These are phyloP conservation scores for Pantherophis alleghaniensis DNA, from an alignment of 2,797 vertebrate genomes.

Conservation along the genomic window DNA sequence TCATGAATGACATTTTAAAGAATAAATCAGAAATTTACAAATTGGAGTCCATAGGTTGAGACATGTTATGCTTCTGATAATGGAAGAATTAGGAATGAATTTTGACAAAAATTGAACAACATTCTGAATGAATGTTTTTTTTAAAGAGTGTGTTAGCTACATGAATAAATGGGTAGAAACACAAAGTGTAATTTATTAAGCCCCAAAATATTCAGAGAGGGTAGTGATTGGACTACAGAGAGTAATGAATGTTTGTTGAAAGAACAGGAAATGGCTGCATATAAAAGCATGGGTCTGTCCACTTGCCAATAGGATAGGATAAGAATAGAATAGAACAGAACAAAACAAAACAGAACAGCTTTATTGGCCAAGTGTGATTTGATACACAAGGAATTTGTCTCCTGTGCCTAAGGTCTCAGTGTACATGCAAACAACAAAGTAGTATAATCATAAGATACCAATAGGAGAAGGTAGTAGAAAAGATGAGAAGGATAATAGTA, in stretches of 20 bases:
- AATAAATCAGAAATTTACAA: background rate
- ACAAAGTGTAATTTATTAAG: background rate
- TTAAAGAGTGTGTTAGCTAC: background rate
- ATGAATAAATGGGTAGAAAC: background rate
- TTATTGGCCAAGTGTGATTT: background rate
- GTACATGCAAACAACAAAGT: too few species aligned
- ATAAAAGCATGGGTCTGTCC: background rate
- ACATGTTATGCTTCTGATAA: background rate
- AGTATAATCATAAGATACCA: too few species aligned
- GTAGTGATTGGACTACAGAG: background rate
- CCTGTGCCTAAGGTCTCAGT: too few species aligned
- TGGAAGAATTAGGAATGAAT: background rate
- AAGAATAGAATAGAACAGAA: background rate
- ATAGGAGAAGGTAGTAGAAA: too few species aligned
- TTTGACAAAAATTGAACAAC: background rate
- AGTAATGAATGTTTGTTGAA: background rate
- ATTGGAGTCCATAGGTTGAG: background rate
- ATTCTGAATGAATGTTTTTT: background rate
- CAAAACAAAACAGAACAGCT: background rate
- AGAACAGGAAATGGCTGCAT: background rate
- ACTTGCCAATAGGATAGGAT: background rate
- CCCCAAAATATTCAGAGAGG: background rate
- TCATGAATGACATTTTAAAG: background rate
- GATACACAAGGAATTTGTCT: background rate
- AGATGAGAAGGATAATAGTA: too few species aligned